phyloP scores from a whole-genome alignment of 1,140 invertebrate species.

The Drosophila sproati region DNA sequence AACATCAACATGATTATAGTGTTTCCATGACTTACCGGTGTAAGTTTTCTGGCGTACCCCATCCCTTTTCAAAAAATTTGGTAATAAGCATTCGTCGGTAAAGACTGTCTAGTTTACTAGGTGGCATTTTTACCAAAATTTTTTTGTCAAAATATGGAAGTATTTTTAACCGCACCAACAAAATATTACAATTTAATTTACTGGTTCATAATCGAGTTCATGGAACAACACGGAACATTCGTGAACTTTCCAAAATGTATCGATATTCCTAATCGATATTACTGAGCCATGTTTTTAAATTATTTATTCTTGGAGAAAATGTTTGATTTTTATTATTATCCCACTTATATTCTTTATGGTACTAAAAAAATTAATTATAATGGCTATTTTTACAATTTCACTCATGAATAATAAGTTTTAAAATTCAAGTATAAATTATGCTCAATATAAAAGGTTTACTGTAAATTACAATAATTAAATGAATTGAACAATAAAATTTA shows the following conservation, averaged over 20 bases:
- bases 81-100: constrained; percentile 95
- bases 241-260: constrained; percentile 5
- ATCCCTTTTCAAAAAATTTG: constrained; percentile 98
- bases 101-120: constrained; percentile 93
- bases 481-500: not conserved
- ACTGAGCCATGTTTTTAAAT: not conserved
- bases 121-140: constrained; percentile 86
- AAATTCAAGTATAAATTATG: too few species aligned
- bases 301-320: not conserved
- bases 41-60: constrained; percentile 96
- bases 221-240: constrained; percentile 4
- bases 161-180: constrained; percentile 19
- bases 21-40: constrained; percentile 88
- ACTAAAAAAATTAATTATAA: too few species aligned
- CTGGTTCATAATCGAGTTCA: constrained; percentile 9
- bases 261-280: constrained; percentile 11
- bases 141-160: constrained; percentile 32
- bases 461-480: too few species aligned
- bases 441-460: too few species aligned
- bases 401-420: too few species aligned
- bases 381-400: too few species aligned
- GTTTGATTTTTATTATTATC: not conserved
- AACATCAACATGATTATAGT: not conserved
- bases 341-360: too few species aligned
- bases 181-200: constrained; percentile 18